phyloP scores from a whole-genome alignment of 2,113 vertebrate species.

The Lepidothrix coronata region DNA sequence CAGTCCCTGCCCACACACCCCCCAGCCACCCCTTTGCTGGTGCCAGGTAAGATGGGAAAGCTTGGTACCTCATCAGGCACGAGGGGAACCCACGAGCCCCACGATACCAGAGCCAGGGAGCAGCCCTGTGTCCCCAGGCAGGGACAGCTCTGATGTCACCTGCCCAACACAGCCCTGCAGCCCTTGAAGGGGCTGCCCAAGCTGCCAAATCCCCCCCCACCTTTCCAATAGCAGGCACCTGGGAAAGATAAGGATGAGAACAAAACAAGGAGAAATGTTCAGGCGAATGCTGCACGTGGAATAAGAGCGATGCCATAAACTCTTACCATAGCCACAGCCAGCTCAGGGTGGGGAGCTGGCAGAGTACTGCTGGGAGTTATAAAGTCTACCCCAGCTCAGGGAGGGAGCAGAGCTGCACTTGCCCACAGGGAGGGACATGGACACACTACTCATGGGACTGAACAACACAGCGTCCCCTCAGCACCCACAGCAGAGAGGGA shows the following conservation, averaged over 20 bases:
- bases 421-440: neutral
- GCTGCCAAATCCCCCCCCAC: neutral
- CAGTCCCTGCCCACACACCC: neutral
- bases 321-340: neutral
- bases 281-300: neutral
- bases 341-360: too few relatives aligned
- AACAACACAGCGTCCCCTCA: neutral
- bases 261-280: neutral
- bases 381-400: neutral
- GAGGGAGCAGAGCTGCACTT: neutral
- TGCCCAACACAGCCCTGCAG: neutral
- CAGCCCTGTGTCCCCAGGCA: neutral
- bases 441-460: fast-evolving
- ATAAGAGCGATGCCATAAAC: neutral
- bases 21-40: neutral
- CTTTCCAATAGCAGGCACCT: neutral
- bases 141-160: neutral
- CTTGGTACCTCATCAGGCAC: neutral
- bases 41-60: neutral
- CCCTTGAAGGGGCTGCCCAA: neutral
- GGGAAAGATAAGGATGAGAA: neutral
- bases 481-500: neutral
- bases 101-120: neutral
- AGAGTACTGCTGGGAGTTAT: neutral
- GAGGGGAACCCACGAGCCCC: fast-evolving